A percentile compares a stretch with the other conserved stretches of the same genome.
These are phyloP conservation scores for Nansenia antarctica DNA, from an alignment of 2,113 vertebrate genomes.

Conservation along the genomic window DNA sequence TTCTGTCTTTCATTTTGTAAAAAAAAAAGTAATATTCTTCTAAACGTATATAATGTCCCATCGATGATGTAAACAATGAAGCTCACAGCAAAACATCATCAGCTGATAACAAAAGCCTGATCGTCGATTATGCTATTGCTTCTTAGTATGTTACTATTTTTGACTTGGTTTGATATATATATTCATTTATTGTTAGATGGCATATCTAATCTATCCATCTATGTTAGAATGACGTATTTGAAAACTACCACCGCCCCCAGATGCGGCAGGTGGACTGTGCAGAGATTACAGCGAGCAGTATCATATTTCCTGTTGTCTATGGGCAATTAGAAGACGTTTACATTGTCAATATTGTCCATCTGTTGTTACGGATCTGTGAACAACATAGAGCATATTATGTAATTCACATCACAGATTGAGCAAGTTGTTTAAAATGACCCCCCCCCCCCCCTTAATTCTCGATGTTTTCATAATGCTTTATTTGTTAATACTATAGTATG, in stretches of 20 bases:
- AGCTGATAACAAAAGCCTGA: neutral
- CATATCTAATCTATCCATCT: slow-evolving; percentile 45
- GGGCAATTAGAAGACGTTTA: neutral
- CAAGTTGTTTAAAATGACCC: too few species aligned
- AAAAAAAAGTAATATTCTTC: neutral
- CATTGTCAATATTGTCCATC: neutral
- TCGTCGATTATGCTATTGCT: neutral
- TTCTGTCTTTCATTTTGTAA: neutral
- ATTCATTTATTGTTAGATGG: slow-evolving; percentile 13
- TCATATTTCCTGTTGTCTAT: slow-evolving; percentile 14
- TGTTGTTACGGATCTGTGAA: too few species aligned
- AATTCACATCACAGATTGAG: too few species aligned
- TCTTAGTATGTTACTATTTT: neutral
- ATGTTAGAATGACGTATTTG: slow-evolving; percentile 47
- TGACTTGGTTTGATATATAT: neutral
- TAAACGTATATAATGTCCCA: neutral
- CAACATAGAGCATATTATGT: too few species aligned
- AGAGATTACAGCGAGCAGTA: slow-evolving; percentile 23
- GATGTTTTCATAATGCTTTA: neutral
- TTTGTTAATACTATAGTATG: neutral
- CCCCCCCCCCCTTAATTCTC: neutral
- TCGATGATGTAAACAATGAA: neutral
- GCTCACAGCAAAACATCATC: neutral
- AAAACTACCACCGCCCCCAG: slow-evolving; percentile 39
- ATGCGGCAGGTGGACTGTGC: slow-evolving; percentile 62